phyloP scores from a whole-genome alignment of 2,113 vertebrate genomes.

The Chrysochloris asiatica region DNA sequence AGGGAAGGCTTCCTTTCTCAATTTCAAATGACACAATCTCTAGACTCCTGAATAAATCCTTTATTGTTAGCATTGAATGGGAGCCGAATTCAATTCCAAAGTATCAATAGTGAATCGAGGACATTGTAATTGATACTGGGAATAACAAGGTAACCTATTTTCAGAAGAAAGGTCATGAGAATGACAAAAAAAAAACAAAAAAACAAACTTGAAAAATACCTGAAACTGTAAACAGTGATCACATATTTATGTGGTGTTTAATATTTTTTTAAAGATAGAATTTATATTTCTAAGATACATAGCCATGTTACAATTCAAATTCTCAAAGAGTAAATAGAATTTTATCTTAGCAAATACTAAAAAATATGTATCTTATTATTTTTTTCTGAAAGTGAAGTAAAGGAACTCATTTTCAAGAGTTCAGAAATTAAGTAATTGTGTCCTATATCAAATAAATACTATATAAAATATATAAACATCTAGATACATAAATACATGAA shows the following conservation, averaged over 20 bases:
- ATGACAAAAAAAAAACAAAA: neutral
- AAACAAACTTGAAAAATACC: neutral
- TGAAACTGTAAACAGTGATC: neutral
- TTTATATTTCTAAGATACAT: neutral
- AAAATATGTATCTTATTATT: too few species aligned
- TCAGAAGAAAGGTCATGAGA: constrained; percentile 40
- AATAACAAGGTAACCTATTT: constrained; percentile 55
- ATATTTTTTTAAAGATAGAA: neutral
- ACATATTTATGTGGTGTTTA: neutral
- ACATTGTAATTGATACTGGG: constrained; percentile 58
- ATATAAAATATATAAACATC: neutral
- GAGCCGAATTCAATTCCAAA: constrained; percentile 60
- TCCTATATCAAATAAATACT: neutral
- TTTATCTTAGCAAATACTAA: neutral
- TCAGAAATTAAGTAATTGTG: neutral
- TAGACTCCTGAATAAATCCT: constrained; percentile 53
- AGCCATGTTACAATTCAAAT: neutral
- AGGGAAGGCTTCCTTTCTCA: constrained; percentile 60
- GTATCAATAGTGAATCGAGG: constrained; percentile 41
- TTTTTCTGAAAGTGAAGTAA: constrained; percentile 33
- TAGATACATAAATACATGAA: neutral
- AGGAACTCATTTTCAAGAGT: neutral
- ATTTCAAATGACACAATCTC: constrained; percentile 64
- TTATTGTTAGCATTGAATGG: constrained; percentile 58
- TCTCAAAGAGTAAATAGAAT: neutral